Conservation (phyloP, 2,797 vertebrate genomes). For the Anguilla megastoma region DNA sequence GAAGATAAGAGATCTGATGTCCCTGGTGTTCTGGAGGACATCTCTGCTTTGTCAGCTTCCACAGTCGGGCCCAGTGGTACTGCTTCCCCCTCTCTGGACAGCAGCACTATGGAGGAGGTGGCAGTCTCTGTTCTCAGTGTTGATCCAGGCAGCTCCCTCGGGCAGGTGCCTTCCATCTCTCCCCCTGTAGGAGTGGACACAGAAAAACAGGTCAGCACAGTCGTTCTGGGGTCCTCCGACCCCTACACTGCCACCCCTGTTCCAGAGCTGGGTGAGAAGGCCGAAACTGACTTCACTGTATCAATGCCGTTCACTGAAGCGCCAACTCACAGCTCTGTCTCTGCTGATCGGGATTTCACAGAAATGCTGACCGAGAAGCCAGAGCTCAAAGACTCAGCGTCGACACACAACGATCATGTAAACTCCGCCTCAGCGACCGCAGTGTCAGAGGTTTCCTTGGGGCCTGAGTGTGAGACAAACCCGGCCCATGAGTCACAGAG, state of each 20-base stretch:
- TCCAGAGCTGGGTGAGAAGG: constrained; percentile 8
- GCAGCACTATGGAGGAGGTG: not conserved
- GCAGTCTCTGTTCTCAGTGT: not conserved
- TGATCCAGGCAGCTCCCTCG: not conserved
- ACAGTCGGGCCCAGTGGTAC: constrained; percentile 1
- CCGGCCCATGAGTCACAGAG: not conserved
- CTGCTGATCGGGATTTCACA: constrained; percentile 15
- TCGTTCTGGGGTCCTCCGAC: not conserved
- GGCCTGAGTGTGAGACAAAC: not conserved
- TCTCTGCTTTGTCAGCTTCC: not conserved
- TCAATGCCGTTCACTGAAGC: not conserved
- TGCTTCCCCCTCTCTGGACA: not conserved
- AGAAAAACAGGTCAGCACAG: not conserved
- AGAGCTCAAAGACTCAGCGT: constrained; percentile 6
- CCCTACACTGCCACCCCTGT: not conserved
- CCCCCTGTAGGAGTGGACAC: not conserved
- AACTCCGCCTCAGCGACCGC: not conserved
- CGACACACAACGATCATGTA: too few relatives aligned
- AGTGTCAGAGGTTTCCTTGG: not conserved
- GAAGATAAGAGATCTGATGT: constrained; percentile 15
- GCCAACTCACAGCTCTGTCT: constrained; percentile 5
- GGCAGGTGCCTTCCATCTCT: constrained; percentile 3
- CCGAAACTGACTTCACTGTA: not conserved
- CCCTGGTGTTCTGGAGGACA: not conserved
- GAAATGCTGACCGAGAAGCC: not conserved